These are phyloP conservation scores for Eulemur rufifrons DNA, from an alignment of 2,113 vertebrate genomes.

Conservation along the genomic window DNA sequence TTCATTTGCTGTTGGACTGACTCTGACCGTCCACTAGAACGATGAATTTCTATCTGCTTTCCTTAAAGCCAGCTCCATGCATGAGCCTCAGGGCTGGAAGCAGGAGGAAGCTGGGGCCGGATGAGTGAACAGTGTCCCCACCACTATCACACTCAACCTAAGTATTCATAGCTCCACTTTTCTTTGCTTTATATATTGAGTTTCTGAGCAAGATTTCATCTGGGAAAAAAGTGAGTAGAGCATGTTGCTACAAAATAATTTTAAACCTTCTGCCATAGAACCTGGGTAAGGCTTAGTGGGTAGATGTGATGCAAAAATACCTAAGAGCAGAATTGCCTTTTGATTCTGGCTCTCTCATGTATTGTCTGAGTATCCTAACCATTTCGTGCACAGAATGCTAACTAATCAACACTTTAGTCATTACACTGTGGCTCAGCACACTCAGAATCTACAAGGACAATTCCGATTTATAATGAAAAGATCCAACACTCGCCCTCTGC, in stretches of 20 bases:
- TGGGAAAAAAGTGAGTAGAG: neutral
- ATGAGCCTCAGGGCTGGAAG: too few species aligned
- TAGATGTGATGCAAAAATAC: neutral
- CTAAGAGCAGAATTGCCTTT: neutral
- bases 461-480: neutral
- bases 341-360: neutral
- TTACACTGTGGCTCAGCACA: neutral
- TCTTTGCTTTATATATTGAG: neutral
- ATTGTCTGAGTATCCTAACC: neutral
- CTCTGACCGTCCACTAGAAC: neutral
- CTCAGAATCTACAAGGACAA: neutral
- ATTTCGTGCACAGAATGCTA: neutral
- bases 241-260: neutral
- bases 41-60: neutral
- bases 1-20: neutral
- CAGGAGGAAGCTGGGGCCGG: neutral
- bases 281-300: neutral
- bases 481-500: neutral
- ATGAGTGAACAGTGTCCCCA: accelerated
- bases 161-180: neutral
- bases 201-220: neutral
- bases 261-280: neutral
- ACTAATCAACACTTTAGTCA: neutral
- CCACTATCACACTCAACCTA: neutral
- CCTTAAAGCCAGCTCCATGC: neutral